phyloP scores from a whole-genome alignment of 2,797 vertebrate genomes.

The Ficedula albicollis region DNA sequence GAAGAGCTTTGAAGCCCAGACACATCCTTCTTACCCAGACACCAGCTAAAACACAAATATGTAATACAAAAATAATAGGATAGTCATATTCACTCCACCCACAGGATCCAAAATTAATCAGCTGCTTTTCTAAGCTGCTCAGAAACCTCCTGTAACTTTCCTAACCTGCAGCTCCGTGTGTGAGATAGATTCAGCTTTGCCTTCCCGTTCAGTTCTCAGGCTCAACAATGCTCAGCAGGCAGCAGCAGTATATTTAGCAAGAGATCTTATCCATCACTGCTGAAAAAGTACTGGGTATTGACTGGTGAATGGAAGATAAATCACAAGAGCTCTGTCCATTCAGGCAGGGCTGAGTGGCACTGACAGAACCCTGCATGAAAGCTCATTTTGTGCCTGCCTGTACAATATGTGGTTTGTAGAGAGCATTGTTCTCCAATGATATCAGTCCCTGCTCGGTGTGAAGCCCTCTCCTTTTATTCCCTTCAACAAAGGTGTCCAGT shows the following conservation, averaged over 20 bases:
- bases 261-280: slow-evolving; percentile 75
- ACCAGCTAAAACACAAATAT: neutral
- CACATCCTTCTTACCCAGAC: neutral
- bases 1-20: neutral
- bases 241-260: slow-evolving; percentile 74
- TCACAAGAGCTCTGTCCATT: slow-evolving; percentile 76
- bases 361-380: slow-evolving; percentile 73
- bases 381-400: slow-evolving; percentile 75
- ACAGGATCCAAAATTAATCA: neutral
- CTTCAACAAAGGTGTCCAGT: slow-evolving; percentile 65
- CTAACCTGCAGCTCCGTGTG: slow-evolving; percentile 25
- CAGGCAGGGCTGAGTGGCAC: slow-evolving; percentile 75
- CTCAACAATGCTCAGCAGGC: slow-evolving; percentile 79
- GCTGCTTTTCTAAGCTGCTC: neutral
- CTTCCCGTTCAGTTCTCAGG: slow-evolving; percentile 69
- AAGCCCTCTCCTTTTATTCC: slow-evolving; percentile 67
- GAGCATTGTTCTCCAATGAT: slow-evolving; percentile 66
- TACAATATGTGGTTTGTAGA: slow-evolving; percentile 74
- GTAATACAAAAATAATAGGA: neutral
- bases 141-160: neutral
- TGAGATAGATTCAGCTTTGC: slow-evolving; percentile 40
- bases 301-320: slow-evolving; percentile 80
- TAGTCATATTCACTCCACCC: neutral
- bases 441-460: slow-evolving; percentile 66
- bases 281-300: slow-evolving; percentile 73